These are phyloP conservation scores for Urosaurus nigricauda DNA, from an alignment of 2,797 vertebrate species.

Conservation along the genomic window DNA sequence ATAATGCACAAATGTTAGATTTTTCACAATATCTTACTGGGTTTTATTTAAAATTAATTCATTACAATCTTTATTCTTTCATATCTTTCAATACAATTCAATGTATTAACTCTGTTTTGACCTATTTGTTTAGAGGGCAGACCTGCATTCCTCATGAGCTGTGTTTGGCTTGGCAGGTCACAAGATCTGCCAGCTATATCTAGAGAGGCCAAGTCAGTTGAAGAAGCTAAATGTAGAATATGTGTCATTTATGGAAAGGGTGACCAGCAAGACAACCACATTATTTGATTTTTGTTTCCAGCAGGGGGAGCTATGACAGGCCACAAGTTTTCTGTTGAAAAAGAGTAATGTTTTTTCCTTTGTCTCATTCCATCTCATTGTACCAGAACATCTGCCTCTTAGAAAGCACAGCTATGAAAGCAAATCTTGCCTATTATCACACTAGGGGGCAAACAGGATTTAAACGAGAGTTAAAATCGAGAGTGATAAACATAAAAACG, in stretches of 20 bases:
- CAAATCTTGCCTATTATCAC: background rate
- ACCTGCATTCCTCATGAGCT: background rate
- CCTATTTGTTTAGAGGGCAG: background rate
- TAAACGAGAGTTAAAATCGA: too few relatives aligned
- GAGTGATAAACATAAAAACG: too few relatives aligned
- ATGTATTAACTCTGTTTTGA: background rate
- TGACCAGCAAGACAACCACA: background rate
- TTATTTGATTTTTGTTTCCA: constrained; percentile 8
- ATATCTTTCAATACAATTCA: background rate
- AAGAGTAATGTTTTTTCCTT: background rate
- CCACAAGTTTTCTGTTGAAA: background rate
- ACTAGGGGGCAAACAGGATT: too few relatives aligned
- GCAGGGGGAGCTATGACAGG: background rate
- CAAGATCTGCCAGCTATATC: background rate
- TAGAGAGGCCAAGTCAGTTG: background rate
- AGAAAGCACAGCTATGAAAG: background rate
- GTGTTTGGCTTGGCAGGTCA: background rate
- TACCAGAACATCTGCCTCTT: background rate
- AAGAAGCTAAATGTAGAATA: background rate
- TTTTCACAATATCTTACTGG: background rate
- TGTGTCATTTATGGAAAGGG: background rate
- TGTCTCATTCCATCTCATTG: background rate
- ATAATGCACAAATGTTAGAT: background rate
- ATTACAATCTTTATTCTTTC: background rate
- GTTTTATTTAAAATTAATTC: background rate